Evolutionary conservation across 2,888 invertebrate species (phyloP), one percentile per base, ranked within the genome.

Genomic region (Mythimna albipuncta): DNA sequence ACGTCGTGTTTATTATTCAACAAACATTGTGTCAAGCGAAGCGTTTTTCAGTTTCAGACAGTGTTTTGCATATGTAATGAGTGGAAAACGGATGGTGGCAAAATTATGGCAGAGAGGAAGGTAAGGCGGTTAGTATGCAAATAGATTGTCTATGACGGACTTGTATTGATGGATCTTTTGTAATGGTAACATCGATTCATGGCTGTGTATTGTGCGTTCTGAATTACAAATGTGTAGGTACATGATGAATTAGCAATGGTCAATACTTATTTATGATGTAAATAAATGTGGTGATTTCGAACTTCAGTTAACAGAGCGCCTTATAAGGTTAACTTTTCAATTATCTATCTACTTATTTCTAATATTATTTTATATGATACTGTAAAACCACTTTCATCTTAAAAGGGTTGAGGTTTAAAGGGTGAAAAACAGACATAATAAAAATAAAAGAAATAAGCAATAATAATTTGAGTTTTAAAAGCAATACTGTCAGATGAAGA

Each of bases 51-150:
- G 69, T 72, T 61, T 59, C 69, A 69, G 64, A 61, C 58, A 59
- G 59, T 79, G 72, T 78, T 82, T 81, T 81, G 75, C 77, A 81
- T 75, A 72, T 55, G 41, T 77, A 75, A 83, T 76, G 61, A 52
- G 47, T 69, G 67, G 77, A 58, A 77, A 75, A 78, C 70, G 35
- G 64, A 64, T 75, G 52, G 38, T 47, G 52, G 47, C 57, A 41
- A 62, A 74, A 59, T 63, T 59, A 64, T 4, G 38, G 66, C 32
- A 64, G 70, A 68, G 54, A 67, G 72, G 69, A 70, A 72, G 59
- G 59, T 54, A 64, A 80, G 63, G 76, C 63, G 13, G 10, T 9
- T 69, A 74, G 6, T 72, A 75, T 71, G 68, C 61, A 61, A 61
- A 47, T 32, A 11, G 26, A 54, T 35, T 41, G 21, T 55, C 54